phyloP scores from a whole-genome alignment of 2,888 invertebrate genomes.

The Dasysyrphus tricinctus region DNA sequence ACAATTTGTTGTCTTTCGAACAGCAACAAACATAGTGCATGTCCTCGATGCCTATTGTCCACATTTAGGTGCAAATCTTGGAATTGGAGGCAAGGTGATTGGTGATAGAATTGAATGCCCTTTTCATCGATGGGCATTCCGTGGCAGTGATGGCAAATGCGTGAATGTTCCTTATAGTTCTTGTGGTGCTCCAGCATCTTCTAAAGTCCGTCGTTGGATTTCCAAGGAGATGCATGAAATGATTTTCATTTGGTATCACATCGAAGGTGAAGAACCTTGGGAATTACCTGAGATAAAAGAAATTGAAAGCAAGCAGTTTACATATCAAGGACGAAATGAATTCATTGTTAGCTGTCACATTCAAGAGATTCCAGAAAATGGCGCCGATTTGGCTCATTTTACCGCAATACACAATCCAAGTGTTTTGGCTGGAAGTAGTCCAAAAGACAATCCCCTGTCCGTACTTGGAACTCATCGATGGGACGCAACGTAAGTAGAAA shows the following conservation, averaged over 20 bases:
- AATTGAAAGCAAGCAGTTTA: slow-evolving; percentile 85
- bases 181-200: slow-evolving; percentile 87
- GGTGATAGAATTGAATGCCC: slow-evolving; percentile 94
- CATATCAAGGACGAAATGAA: slow-evolving; percentile 90
- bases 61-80: slow-evolving; percentile 94
- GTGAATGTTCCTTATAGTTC: slow-evolving; percentile 89
- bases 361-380: slow-evolving; percentile 94
- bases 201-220: slow-evolving; percentile 88
- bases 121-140: slow-evolving; percentile 94
- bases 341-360: slow-evolving; percentile 91
- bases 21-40: slow-evolving; percentile 86
- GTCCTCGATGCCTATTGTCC: slow-evolving; percentile 95
- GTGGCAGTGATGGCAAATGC: slow-evolving; percentile 89
- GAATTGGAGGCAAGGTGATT: slow-evolving; percentile 89
- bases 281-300: slow-evolving; percentile 85
- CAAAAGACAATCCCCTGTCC: slow-evolving; percentile 79
- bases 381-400: slow-evolving; percentile 93
- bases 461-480: slow-evolving; percentile 85
- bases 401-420: slow-evolving; percentile 89
- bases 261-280: slow-evolving; percentile 90
- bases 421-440: slow-evolving; percentile 84
- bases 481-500: slow-evolving; percentile 83
- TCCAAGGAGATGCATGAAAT: slow-evolving; percentile 88
- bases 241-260: slow-evolving; percentile 93
- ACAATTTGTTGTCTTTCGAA: slow-evolving; percentile 89